Percentiles rank a stretch among this genome's conserved stretches.
Evolutionary conservation across 2,797 vertebrate species (phyloP).

Genomic region (Moxostoma hubbsi): DNA sequence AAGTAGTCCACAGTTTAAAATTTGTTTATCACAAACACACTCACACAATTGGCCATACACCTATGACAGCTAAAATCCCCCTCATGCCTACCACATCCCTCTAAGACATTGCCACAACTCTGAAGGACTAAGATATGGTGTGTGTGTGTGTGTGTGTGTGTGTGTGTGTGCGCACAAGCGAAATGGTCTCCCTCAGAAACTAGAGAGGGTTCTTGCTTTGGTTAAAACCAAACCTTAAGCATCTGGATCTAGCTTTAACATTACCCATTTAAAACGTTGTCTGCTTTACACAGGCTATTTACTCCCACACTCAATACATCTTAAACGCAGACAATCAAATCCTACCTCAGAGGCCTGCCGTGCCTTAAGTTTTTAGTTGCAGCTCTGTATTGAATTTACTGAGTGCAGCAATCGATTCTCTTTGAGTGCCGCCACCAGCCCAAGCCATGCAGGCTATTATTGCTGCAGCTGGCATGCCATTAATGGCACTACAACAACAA

Average conservation of each 20-base stretch:
- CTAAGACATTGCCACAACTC: constrained; percentile 66
- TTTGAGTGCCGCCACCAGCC: constrained; percentile 39
- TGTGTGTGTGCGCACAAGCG: too few species aligned
- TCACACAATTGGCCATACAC: neutral
- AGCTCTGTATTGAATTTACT: constrained; percentile 38
- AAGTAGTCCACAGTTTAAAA: neutral
- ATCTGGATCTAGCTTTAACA: constrained; percentile 40
- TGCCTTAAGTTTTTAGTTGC: constrained; percentile 39
- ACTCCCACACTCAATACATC: constrained; percentile 52
- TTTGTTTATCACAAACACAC: constrained; percentile 21
- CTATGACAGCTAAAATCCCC: constrained; percentile 33
- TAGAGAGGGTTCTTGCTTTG: constrained; percentile 46
- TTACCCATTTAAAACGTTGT: constrained; percentile 52
- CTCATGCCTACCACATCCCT: constrained; percentile 37
- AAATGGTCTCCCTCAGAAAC: constrained; percentile 32
- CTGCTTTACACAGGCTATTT: constrained; percentile 45
- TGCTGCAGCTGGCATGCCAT: constrained; percentile 28
- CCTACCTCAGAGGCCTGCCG: constrained; percentile 29
- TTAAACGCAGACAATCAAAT: constrained; percentile 42
- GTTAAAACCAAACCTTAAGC: constrained; percentile 41
- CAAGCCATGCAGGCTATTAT: constrained; percentile 4
- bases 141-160: constrained; percentile 29
- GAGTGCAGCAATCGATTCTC: constrained; percentile 41
- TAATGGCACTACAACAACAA: constrained; percentile 36
- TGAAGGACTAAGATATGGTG: constrained; percentile 69